Base-by-base conservation (phyloP, 1,140 invertebrate genomes). In the Ostrea denselamellosa region DNA sequence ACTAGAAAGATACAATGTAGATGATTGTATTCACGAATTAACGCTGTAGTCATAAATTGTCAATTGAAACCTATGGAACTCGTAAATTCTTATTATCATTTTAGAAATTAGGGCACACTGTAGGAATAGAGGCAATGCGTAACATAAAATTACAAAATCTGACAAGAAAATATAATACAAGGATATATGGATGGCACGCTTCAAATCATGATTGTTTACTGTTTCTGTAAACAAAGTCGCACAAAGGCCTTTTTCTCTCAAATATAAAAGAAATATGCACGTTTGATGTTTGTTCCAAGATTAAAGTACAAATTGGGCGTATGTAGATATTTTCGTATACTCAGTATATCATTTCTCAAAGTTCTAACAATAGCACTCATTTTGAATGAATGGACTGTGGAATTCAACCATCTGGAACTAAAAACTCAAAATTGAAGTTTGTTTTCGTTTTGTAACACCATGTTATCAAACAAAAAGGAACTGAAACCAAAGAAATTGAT, bases 121-220 rank as follows among this genome's bases (percentile, higher is more conserved):
- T 28, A 34, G 68, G 14, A 28, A 28, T 25, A 25, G 28, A 77
- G 68, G 14, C 10, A 28, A 28, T 77, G 14, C 28, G 22, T 77
- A n/a, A 62, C 56, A 17, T 5, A n/a, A 62, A 62, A 62, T 19
- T 62, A 62, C 19, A n/a, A 62, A 62, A n/a, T 62, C 56, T 5
- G 8, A 19, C 56, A 62, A 19, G 56, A 44, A 44, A 62, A 62
- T 62, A 62, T 14, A 62, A 14, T 19, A 0, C 5, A 62, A 62
- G 58, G n/a, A 19, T 62, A 7, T 62, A 19, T 62, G n/a, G 56
- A 62, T 62, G 56, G 17, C 17, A n/a, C 9, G 8, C 68, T 14
- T 77, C 68, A 77, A 77, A 77, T 77, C 28, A 14, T 10, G 68
- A 44, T 77, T 77, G 68, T 77, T 77, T 77, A 77, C 5, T 77